Percentiles rank a stretch among this genome's conserved stretches.
Conservation (phyloP, 2,113 vertebrate species). For the Phaethornis superciliosus region DNA sequence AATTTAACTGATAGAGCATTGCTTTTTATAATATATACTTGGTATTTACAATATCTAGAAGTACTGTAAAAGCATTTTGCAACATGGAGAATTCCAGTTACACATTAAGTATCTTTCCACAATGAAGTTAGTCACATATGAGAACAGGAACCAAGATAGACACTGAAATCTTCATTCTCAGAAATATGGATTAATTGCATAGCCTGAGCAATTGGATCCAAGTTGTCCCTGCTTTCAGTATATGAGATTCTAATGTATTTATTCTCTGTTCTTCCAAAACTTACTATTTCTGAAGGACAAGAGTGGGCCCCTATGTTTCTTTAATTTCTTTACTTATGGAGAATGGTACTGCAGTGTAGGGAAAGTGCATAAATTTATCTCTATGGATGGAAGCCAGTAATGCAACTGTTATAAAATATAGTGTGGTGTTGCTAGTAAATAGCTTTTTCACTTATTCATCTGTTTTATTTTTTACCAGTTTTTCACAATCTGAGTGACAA, state of each 20-base stretch:
- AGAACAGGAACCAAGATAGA: not conserved
- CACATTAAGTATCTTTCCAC: not conserved
- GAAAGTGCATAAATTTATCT: not conserved
- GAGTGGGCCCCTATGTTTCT: not conserved
- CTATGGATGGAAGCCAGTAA: not conserved
- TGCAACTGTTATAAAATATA: not conserved
- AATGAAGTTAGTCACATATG: not conserved
- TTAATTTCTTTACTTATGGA: not conserved
- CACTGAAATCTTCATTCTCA: not conserved
- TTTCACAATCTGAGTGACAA: not conserved
- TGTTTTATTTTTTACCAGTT: not conserved
- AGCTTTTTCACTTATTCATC: not conserved
- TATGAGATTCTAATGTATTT: not conserved
- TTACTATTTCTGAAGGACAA: not conserved
- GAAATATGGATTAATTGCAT: not conserved
- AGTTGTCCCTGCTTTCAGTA: not conserved
- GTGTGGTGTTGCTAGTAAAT: not conserved
- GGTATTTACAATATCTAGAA: not conserved
- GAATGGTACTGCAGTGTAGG: not conserved
- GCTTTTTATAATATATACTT: not conserved
- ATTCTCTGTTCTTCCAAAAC: not conserved
- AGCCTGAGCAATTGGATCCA: not conserved
- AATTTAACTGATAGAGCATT: not conserved
- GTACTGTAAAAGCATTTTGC: not conserved
- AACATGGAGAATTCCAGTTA: not conserved